These are phyloP conservation scores for Achlya flavicornis DNA, from an alignment of 2,888 invertebrate genomes.

Conservation along the genomic window DNA sequence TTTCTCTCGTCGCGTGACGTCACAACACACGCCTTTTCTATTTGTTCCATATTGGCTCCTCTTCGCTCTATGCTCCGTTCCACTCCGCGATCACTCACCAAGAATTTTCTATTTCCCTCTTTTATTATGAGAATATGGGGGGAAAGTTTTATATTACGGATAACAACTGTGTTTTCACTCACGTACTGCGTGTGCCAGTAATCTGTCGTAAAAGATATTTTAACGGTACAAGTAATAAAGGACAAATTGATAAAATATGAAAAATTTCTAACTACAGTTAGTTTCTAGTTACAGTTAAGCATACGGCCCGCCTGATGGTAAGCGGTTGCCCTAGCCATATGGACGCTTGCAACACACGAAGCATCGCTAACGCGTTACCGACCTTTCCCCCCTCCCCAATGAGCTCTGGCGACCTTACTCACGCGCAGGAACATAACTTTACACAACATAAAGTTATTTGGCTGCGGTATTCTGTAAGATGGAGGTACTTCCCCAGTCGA, in stretches of 20 bases:
- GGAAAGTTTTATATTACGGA: neutral
- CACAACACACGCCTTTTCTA: neutral
- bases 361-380: too few species aligned
- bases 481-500: too few species aligned
- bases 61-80: neutral
- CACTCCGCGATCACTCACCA: neutral
- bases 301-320: too few species aligned
- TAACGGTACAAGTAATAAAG: neutral
- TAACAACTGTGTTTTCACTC: neutral
- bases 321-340: too few species aligned
- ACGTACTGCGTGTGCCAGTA: neutral
- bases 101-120: neutral
- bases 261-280: too few species aligned
- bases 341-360: too few species aligned
- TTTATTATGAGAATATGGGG: constrained; percentile 6
- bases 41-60: constrained; percentile 2
- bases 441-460: too few species aligned
- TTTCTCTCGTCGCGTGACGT: neutral
- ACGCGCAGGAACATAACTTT: too few species aligned
- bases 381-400: too few species aligned
- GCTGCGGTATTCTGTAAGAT: too few species aligned
- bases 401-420: too few species aligned
- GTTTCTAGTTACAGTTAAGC: too few species aligned
- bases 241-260: neutral
- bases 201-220: neutral